Percentiles rank a stretch among this genome's conserved stretches.
These are phyloP conservation scores for Molossus alvarezi DNA, from an alignment of 2,797 vertebrate species.

Conservation along the genomic window DNA sequence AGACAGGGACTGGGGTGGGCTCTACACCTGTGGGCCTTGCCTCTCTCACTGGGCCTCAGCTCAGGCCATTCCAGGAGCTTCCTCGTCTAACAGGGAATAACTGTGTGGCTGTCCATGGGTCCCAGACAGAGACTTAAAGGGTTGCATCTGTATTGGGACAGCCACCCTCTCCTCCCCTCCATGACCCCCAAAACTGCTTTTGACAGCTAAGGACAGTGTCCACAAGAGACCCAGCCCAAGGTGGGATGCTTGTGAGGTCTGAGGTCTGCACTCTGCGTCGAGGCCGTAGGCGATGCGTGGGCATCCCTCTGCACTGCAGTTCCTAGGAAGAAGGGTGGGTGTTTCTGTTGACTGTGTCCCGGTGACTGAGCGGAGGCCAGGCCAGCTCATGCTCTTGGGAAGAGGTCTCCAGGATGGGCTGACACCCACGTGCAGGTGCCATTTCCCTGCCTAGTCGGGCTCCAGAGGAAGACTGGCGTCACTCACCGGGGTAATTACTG, in stretches of 20 bases:
- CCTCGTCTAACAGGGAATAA: not conserved
- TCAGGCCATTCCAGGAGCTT: not conserved
- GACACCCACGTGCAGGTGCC: not conserved
- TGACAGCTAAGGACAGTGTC: not conserved
- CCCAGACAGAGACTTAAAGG: not conserved
- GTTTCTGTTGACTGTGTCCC: not conserved
- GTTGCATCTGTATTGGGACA: not conserved
- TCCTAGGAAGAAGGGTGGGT: not conserved
- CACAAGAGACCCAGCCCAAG: not conserved
- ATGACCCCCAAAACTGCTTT: not conserved
- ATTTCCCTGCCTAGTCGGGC: conserved; percentile 50
- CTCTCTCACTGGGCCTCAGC: not conserved
- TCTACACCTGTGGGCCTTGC: not conserved
- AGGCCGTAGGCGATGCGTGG: not conserved
- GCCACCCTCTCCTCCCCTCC: not conserved
- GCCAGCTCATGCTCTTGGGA: not conserved
- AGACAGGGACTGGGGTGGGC: not conserved
- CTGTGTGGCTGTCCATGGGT: not conserved
- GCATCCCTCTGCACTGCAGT: not conserved
- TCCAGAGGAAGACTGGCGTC: conserved; percentile 74
- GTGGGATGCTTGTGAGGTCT: not conserved
- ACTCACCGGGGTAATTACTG: conserved; percentile 75
- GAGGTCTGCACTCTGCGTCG: not conserved
- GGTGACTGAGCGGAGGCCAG: not conserved
- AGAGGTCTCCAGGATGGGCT: not conserved